Percentiles rank a stretch among this genome's conserved stretches.
phyloP scores from a whole-genome alignment of 1,140 invertebrate genomes.

The Pseudomyrmex cubaensis region DNA sequence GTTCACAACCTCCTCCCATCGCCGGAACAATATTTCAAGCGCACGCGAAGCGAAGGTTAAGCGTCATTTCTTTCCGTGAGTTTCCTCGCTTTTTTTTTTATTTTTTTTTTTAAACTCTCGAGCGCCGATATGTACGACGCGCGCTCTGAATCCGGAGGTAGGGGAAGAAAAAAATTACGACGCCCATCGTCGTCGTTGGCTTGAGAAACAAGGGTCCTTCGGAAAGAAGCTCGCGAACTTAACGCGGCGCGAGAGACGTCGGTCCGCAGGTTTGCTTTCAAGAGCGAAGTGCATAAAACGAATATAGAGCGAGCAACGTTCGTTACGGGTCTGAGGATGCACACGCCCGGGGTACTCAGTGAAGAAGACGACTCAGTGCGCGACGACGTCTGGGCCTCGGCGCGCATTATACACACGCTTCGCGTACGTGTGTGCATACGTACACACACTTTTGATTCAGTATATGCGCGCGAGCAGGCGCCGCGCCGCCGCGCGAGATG shows the following conservation, averaged over 20 bases:
- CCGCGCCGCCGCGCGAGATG: neutral
- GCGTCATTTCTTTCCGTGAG: slow-evolving; percentile 10
- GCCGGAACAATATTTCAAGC: slow-evolving; percentile 27
- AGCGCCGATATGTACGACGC: neutral
- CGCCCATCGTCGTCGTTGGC: neutral
- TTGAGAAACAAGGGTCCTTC: slow-evolving; percentile 6
- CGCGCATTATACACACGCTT: neutral
- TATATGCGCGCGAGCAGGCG: slow-evolving; percentile 50
- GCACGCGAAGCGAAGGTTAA: slow-evolving; percentile 19
- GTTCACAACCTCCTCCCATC: neutral
- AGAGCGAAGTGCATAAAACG: slow-evolving; percentile 8
- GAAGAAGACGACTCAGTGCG: slow-evolving; percentile 7
- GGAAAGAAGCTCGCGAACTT: neutral
- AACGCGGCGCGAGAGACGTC: slow-evolving; percentile 5
- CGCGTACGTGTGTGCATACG: neutral
- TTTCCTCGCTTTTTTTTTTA: slow-evolving; percentile 1
- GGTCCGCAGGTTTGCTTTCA: slow-evolving; percentile 37
- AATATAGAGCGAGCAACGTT: slow-evolving; percentile 1
- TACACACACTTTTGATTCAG: slow-evolving; percentile 59
- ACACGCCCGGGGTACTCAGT: neutral
- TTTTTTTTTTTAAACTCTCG: neutral
- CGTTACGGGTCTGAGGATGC: slow-evolving; percentile 33
- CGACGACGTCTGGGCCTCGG: slow-evolving; percentile 23
- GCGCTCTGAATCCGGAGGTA: neutral
- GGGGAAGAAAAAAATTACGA: slow-evolving; percentile 17